These are phyloP conservation scores for Athene noctua DNA, from an alignment of 2,113 vertebrate species.

Conservation along the genomic window DNA sequence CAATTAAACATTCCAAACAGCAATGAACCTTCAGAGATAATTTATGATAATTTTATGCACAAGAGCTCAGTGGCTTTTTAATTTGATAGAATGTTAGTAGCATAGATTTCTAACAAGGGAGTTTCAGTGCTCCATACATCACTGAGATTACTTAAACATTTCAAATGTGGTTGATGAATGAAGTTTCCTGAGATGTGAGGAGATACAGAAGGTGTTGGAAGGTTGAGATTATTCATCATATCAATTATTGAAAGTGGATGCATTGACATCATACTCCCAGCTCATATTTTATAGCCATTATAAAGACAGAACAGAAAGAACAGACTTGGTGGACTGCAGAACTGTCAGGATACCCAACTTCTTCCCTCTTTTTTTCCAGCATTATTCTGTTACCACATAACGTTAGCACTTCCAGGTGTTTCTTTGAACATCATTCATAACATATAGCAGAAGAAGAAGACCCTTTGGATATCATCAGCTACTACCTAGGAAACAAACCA, in stretches of 20 bases:
- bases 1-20: constrained; percentile 86
- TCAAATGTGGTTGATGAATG: constrained; percentile 91
- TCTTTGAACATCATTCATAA: background rate
- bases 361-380: background rate
- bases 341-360: constrained; percentile 56
- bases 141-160: constrained; percentile 90
- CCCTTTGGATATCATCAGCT: background rate
- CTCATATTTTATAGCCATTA: constrained; percentile 87
- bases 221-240: constrained; percentile 94
- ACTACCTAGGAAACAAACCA: background rate
- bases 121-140: constrained; percentile 89
- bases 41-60: constrained; percentile 88
- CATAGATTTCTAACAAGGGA: constrained; percentile 83
- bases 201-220: constrained; percentile 88
- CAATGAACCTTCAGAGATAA: constrained; percentile 83
- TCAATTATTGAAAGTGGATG: constrained; percentile 97
- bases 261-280: constrained; percentile 88
- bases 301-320: constrained; percentile 82
- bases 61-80: constrained; percentile 84
- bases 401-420: background rate
- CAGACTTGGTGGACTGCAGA: constrained; percentile 64
- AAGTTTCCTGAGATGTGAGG: constrained; percentile 82
- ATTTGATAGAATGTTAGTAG: constrained; percentile 92
- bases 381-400: background rate
- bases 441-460: background rate